A percentile compares a stretch with the other conserved stretches of the same genome.
These are phyloP conservation scores for Lasioglossum villosulum DNA, from an alignment of 2,888 invertebrate genomes.

Conservation along the genomic window DNA sequence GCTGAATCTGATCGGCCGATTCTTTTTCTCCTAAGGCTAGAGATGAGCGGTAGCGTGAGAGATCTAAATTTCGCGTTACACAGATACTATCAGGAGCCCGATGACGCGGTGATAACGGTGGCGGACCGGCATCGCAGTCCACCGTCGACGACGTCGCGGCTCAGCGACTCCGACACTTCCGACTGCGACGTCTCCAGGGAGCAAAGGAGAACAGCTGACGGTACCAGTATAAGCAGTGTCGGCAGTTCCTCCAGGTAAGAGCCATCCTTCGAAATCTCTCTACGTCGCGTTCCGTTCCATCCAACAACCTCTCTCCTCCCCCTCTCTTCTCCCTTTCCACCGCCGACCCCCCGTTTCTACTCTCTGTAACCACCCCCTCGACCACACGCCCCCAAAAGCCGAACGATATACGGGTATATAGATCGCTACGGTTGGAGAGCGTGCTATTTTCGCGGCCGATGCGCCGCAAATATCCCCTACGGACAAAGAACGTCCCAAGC, in stretches of 20 bases:
- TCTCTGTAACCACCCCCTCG: neutral
- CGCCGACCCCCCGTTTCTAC: neutral
- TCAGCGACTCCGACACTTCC: conserved; percentile 97
- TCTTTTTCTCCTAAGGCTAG: conserved; percentile 59
- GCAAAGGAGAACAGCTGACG: conserved; percentile 89
- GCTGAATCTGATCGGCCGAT: conserved; percentile 42
- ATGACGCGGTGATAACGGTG: conserved; percentile 88
- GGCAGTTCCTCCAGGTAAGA: conserved; percentile 93
- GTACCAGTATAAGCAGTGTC: conserved; percentile 95
- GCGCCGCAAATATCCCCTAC: conserved; percentile 21
- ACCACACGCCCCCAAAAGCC: neutral
- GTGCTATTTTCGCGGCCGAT: conserved; percentile 45
- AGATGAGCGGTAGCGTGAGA: conserved; percentile 58
- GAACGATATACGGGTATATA: conserved; percentile 24
- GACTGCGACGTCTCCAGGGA: conserved; percentile 84
- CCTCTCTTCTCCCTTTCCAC: neutral
- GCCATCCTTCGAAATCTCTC: conserved; percentile 56
- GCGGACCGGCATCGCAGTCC: conserved; percentile 94
- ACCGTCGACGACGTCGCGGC: conserved; percentile 93
- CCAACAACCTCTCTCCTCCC: neutral
- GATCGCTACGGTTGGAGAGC: conserved; percentile 24
- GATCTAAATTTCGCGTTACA: conserved; percentile 59
- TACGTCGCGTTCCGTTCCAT: conserved; percentile 37
- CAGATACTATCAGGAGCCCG: conserved; percentile 86
- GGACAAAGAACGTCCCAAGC: conserved; percentile 12